A percentile compares a stretch with the other conserved stretches of the same genome.
These are phyloP conservation scores for Naso thynnoides DNA, from an alignment of 2,797 vertebrate species.

Conservation along the genomic window DNA sequence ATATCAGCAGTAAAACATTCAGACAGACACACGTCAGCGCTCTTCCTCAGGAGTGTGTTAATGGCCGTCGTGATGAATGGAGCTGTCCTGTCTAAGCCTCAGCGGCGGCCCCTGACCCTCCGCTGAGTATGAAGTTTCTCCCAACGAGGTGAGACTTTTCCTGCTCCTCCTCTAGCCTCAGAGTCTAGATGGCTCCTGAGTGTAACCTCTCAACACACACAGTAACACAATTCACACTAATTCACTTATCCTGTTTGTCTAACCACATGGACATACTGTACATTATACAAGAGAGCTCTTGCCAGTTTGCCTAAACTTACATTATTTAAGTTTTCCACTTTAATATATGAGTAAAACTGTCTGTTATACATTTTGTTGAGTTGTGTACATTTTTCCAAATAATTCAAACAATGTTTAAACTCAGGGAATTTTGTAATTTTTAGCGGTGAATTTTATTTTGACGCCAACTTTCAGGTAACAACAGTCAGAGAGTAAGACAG, in stretches of 20 bases:
- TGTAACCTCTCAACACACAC: constrained; percentile 22
- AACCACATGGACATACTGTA: neutral
- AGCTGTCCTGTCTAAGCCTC: constrained; percentile 39
- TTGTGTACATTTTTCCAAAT: too few species aligned
- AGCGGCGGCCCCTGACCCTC: constrained; percentile 30
- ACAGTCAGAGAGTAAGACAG: too few species aligned
- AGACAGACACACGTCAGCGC: constrained; percentile 45
- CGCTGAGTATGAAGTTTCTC: constrained; percentile 73
- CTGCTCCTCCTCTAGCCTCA: constrained; percentile 33
- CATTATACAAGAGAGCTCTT: too few species aligned
- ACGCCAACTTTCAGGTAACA: too few species aligned
- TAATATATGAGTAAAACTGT: too few species aligned
- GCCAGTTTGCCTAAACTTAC: too few species aligned
- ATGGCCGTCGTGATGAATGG: constrained; percentile 54
- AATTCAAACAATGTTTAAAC: too few species aligned
- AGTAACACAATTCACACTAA: constrained; percentile 16
- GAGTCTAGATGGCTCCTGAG: constrained; percentile 29
- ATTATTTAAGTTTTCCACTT: too few species aligned
- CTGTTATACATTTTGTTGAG: too few species aligned
- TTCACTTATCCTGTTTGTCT: constrained; percentile 16
- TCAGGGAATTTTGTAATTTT: too few species aligned
- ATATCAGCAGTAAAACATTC: constrained; percentile 38
- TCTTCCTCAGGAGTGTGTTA: constrained; percentile 55
- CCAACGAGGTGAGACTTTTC: constrained; percentile 70
- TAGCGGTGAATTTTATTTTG: too few species aligned